Evolutionary conservation across 2,113 vertebrate genomes (phyloP).

Genomic region (Chaetops frenatus): DNA sequence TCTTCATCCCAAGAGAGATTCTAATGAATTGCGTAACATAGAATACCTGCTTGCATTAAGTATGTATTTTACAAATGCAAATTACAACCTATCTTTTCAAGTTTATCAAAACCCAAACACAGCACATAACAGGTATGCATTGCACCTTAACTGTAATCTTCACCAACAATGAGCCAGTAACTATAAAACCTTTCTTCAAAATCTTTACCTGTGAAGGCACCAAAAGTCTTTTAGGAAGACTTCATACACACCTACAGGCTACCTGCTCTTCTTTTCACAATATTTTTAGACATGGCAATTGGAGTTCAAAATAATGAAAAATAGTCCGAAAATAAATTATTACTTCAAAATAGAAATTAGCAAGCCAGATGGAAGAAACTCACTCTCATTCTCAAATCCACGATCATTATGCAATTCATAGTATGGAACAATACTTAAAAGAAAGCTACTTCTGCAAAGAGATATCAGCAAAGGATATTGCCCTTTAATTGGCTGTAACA

Average conservation of each 20-base stretch:
- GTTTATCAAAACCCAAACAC: not conserved
- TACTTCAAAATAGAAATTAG: not conserved
- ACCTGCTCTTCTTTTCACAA: not conserved
- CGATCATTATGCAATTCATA: not conserved
- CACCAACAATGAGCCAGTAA: not conserved
- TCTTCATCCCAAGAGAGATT: not conserved
- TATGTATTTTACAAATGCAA: not conserved
- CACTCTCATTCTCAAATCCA: not conserved
- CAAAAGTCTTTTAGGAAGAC: not conserved
- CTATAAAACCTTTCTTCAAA: not conserved
- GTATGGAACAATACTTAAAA: not conserved
- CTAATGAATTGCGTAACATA: rapidly evolving
- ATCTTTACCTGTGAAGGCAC: not conserved
- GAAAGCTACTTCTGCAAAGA: not conserved
- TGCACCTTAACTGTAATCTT: not conserved
- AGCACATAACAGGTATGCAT: not conserved
- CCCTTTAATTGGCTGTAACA: not conserved
- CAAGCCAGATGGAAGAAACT: not conserved
- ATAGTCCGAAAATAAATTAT: not conserved
- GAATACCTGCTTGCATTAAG: not conserved
- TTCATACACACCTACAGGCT: not conserved
- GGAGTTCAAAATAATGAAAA: not conserved
- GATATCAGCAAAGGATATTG: not conserved
- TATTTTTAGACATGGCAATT: not conserved
- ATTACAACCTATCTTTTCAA: not conserved